Conservation (phyloP, 2,888 invertebrate species). For the Agrotis exclamationis region DNA sequence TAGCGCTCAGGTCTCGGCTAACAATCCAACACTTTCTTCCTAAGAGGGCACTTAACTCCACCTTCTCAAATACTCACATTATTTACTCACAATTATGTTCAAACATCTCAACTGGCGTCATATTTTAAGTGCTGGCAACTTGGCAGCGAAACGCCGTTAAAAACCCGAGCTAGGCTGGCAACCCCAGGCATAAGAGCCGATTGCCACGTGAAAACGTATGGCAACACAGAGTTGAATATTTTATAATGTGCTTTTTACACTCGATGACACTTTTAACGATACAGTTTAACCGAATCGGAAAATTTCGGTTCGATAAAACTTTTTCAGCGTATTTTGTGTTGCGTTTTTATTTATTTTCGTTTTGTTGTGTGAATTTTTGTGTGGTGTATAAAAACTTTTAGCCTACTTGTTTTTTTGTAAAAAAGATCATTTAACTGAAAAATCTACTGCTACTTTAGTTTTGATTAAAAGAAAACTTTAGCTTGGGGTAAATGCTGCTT, state of each 20-base stretch:
- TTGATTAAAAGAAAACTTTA: not conserved
- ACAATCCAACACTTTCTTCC: constrained; percentile 26
- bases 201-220: constrained; percentile 65
- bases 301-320: constrained; percentile 38
- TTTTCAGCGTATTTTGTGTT: constrained; percentile 28
- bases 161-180: constrained; percentile 55
- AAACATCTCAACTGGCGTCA: constrained; percentile 55
- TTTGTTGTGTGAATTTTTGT: constrained; percentile 14
- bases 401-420: not conserved
- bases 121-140: constrained; percentile 60
- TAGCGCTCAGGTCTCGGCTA: constrained; percentile 3
- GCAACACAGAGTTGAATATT: constrained; percentile 64
- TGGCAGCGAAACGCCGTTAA: constrained; percentile 62
- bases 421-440: not conserved
- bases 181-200: constrained; percentile 55
- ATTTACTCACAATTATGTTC: constrained; percentile 51
- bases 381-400: constrained; percentile 2
- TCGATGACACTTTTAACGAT: constrained; percentile 50
- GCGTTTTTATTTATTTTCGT: constrained; percentile 18
- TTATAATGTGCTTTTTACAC: constrained; percentile 62
- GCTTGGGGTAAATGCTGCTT: not conserved
- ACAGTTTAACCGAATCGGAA: constrained; percentile 31
- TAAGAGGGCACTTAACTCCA: constrained; percentile 26
- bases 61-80: constrained; percentile 38
- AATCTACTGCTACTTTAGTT: not conserved